Conservation (phyloP, 2,113 vertebrate species). For the Steatornis caripensis region DNA sequence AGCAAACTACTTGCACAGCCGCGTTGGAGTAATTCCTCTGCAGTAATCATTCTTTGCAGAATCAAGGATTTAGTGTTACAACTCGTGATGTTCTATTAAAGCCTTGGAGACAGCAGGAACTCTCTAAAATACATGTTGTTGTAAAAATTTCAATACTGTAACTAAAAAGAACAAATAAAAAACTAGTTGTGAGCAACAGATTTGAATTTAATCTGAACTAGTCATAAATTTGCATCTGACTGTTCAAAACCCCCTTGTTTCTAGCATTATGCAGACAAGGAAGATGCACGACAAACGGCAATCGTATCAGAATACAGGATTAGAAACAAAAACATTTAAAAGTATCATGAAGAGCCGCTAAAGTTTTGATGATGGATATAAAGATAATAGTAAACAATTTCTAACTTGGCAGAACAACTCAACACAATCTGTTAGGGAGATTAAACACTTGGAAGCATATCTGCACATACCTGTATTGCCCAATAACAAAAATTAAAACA, state of each 20-base stretch:
- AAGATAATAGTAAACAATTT: not conserved
- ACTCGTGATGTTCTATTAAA: not conserved
- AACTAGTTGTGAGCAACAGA: not conserved
- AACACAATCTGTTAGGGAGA: not conserved
- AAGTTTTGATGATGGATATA: not conserved
- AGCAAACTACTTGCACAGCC: not conserved
- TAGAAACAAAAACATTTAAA: not conserved
- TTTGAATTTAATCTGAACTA: not conserved
- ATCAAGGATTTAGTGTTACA: not conserved
- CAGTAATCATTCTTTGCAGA: not conserved
- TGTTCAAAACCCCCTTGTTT: accelerated
- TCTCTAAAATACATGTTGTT: not conserved
- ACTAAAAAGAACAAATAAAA: not conserved
- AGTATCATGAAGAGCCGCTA: not conserved
- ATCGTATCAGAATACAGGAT: not conserved
- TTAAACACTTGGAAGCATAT: not conserved
- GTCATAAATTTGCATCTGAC: not conserved
- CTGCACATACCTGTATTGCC: not conserved
- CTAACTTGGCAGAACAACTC: not conserved
- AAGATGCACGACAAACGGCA: not conserved
- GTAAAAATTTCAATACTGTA: not conserved
- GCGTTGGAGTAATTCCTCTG: not conserved
- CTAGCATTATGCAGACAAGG: not conserved
- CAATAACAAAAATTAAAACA: not conserved
- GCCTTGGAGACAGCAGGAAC: not conserved